Base-by-base conservation (phyloP, 2,797 vertebrate genomes). In the Oryzias dopingdopingensis region DNA sequence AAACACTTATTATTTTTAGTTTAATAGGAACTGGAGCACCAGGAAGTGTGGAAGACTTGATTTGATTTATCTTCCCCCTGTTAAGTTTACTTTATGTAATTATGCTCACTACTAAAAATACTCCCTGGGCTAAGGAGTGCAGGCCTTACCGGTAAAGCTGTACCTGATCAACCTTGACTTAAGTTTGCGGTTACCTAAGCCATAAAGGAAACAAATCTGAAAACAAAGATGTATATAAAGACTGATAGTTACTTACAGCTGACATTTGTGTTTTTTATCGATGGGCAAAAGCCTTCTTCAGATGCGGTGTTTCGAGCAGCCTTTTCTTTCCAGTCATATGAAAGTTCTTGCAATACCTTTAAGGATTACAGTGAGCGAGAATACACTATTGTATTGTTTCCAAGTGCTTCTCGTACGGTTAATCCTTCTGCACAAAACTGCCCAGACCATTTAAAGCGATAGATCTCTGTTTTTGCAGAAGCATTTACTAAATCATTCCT, bases 301-400 rank as follows among this genome's bases (percentile, higher is more conserved):
- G 73, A 74, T 47, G 60, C 75, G 74, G 62, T 61, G 72, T 71
- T 66, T 72, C 81, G 59, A 62, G 67, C 69, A 65, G 77, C 67
- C 71, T 81, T 86, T 89, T 86, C 81, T 79, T 74, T 70, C 67
- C 65, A 90, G 92, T 95, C 94, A 95, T 93, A 93, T 94, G 95
- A 94, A 94, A 94, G 87, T 37, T 88, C 93, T 95, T 95, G 92
- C 82, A 90, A 93, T 93, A 93, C 92, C 92, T 91, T 76, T 88
- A 88, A 79, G 92, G 95, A 96, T 96, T 95, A 95, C 57, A 49
- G 56, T 83, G 83, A 80, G 86, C 90, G 90, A 93, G 92, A 93
- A 87, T 87, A 88, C 83, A 74, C 90, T 89, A 87, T 91, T 90
- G 81, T 88, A 65, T 79, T 89, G 83, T 86, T 92, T 89, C 85